Evolutionary conservation across 2,797 vertebrate genomes (phyloP), one percentile per base, ranked within the genome.

Genomic region (Phrynocephalus forsythii): DNA sequence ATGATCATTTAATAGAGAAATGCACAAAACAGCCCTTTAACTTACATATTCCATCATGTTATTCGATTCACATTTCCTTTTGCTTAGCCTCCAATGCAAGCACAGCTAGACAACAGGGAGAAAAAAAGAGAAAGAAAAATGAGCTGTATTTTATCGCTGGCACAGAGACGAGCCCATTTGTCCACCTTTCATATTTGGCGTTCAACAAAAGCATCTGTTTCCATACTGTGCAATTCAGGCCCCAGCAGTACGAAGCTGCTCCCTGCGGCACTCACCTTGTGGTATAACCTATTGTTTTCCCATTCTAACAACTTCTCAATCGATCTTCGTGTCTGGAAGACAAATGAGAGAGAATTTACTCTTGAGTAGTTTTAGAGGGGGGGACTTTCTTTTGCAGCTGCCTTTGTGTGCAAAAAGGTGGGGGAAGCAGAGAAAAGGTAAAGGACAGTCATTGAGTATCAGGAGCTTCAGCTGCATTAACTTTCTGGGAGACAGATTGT

Each of bases 161-260:
- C 95, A 93, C 95, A 98, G 97, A 99, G 98, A 98, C 98, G 98
- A 93, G 93, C 95, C 96, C 97, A 97, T 96, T 97, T 96, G 96
- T 97, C 96, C 97, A 97, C 96, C 96, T 97, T 97, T 97, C 97
- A 95, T 95, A 97, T 97, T 98, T 98, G 96, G 97, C 95, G 98
- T 97, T 96, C 97, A 99, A 99, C 98, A 99, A 99, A 99, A 99
- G 99, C 99, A 99, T 99, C 99, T 99, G 99, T 99, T 99, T 98
- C 99, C 98, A 99, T 99, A 99, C 99, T 99, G 99, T 97, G 98
- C 97, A 97, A 98, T 98, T 99, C 98, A 98, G 95, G 96, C 96
- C 95, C 95, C 97, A 96, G 95, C 96, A 96, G 96, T 96, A 95
- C 88, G 95, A 96, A 96, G 97, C 95, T 96, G 97, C 97, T 97